A percentile compares a stretch with the other conserved stretches of the same genome.
These are phyloP conservation scores for Drosophila teissieri DNA, from an alignment of 1,140 invertebrate species.

Conservation along the genomic window DNA sequence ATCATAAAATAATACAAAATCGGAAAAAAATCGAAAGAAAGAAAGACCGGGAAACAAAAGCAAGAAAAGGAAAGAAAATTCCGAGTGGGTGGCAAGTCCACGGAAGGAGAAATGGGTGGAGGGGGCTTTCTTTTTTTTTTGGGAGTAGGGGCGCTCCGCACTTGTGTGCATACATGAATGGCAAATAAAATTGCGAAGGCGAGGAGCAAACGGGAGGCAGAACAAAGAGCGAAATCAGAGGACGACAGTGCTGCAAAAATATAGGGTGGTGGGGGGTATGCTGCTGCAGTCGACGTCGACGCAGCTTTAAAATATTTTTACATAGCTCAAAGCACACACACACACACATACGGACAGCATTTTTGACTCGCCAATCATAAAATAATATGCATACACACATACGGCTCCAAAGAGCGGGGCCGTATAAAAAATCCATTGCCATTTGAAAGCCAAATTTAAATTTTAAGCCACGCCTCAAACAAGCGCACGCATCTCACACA, in stretches of 20 bases:
- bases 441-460: slow-evolving; percentile 82
- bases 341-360: slow-evolving; percentile 4
- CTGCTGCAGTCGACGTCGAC: slow-evolving; percentile 70
- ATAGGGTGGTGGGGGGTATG: slow-evolving; percentile 1
- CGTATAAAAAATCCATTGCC: slow-evolving; percentile 77
- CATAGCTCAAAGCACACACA: slow-evolving; percentile 55
- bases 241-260: slow-evolving; percentile 51
- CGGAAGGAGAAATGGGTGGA: slow-evolving; percentile 5
- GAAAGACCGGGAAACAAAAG: slow-evolving; percentile 22
- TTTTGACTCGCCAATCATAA: slow-evolving; percentile 77
- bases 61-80: slow-evolving; percentile 9
- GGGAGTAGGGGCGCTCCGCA: slow-evolving; percentile 22
- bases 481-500: slow-evolving; percentile 75
- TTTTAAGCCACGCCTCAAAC: slow-evolving; percentile 83
- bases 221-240: slow-evolving; percentile 67
- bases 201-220: slow-evolving; percentile 25
- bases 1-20: slow-evolving; percentile 53
- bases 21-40: slow-evolving; percentile 3
- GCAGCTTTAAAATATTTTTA: slow-evolving; percentile 82
- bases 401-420: slow-evolving; percentile 47
- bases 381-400: slow-evolving; percentile 79
- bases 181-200: slow-evolving; percentile 71
- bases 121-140: background rate
- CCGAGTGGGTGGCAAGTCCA: slow-evolving; percentile 53
- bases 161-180: slow-evolving; percentile 81